Conservation (phyloP, 1,140 invertebrate genomes). For the Leptinotarsa texana region DNA sequence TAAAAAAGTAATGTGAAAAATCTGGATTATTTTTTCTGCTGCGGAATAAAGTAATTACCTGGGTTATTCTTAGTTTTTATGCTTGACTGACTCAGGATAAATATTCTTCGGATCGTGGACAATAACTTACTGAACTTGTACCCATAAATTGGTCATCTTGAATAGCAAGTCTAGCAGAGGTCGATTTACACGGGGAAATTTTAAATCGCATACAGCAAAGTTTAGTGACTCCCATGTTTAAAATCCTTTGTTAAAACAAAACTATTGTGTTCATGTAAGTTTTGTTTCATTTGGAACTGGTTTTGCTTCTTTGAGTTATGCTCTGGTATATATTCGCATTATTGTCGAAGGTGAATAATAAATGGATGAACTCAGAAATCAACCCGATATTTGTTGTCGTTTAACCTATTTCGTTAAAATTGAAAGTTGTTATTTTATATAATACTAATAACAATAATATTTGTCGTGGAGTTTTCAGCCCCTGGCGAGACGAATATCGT, state of each 20-base stretch:
- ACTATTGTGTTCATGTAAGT: slow-evolving; percentile 25
- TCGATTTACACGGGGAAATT: slow-evolving; percentile 46
- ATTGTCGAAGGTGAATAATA: not conserved
- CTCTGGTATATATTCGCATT: not conserved
- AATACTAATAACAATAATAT: too few relatives aligned
- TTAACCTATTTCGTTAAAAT: too few relatives aligned
- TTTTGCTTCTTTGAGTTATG: slow-evolving; percentile 7
- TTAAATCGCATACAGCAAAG: slow-evolving; percentile 38
- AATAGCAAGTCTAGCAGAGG: slow-evolving; percentile 40
- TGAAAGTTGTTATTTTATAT: too few relatives aligned
- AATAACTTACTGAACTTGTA: slow-evolving; percentile 51
- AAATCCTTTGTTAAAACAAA: slow-evolving; percentile 31
- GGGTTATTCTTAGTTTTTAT: slow-evolving; percentile 49
- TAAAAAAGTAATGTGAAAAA: slow-evolving; percentile 18
- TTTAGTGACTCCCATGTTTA: slow-evolving; percentile 38
- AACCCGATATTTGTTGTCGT: too few relatives aligned
- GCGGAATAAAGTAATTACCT: slow-evolving; percentile 49
- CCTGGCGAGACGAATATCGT: too few relatives aligned
- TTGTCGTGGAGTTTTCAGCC: too few relatives aligned
- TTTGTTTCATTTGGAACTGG: slow-evolving; percentile 22
- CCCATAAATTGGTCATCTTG: slow-evolving; percentile 50
- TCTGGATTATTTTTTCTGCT: slow-evolving; percentile 19
- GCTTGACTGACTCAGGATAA: slow-evolving; percentile 49
- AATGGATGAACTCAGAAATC: too few relatives aligned
- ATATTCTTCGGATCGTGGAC: slow-evolving; percentile 48